Conservation (phyloP, 2,888 invertebrate species). For the Perdita meconis region DNA sequence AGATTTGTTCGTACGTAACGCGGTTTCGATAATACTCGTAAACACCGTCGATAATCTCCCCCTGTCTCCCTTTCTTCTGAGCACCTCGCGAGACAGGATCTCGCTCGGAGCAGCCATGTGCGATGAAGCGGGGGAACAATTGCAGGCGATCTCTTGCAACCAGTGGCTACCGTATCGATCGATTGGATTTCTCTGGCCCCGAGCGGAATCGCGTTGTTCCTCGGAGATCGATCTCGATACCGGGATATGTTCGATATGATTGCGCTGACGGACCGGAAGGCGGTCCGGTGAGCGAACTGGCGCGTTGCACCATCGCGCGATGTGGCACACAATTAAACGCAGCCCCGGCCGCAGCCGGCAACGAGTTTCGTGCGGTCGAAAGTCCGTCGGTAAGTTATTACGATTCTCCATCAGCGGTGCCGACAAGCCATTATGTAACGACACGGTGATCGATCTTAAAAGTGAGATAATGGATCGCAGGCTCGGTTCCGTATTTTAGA, state of each 20-base stretch:
- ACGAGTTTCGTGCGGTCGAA: constrained; percentile 55
- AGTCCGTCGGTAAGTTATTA: constrained; percentile 66
- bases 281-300: constrained; percentile 3
- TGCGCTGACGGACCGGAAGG: constrained; percentile 59
- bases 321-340: constrained; percentile 61
- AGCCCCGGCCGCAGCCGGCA: constrained; percentile 42
- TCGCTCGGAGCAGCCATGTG: not conserved
- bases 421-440: constrained; percentile 64
- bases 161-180: constrained; percentile 51
- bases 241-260: constrained; percentile 66
- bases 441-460: constrained; percentile 67
- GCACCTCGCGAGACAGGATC: not conserved
- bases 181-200: constrained; percentile 55
- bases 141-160: constrained; percentile 36
- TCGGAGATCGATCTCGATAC: constrained; percentile 53
- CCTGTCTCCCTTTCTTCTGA: not conserved
- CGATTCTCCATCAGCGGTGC: constrained; percentile 68
- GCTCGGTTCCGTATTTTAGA: constrained; percentile 55
- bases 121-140: constrained; percentile 44
- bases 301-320: constrained; percentile 40
- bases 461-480: constrained; percentile 64
- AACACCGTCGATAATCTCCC: constrained; percentile 40
- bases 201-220: constrained; percentile 49
- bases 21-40: constrained; percentile 31
- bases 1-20: constrained; percentile 28